A percentile compares a stretch with the other conserved stretches of the same genome.
phyloP scores from a whole-genome alignment of 2,888 invertebrate species.

The Philhelius pedissequus region DNA sequence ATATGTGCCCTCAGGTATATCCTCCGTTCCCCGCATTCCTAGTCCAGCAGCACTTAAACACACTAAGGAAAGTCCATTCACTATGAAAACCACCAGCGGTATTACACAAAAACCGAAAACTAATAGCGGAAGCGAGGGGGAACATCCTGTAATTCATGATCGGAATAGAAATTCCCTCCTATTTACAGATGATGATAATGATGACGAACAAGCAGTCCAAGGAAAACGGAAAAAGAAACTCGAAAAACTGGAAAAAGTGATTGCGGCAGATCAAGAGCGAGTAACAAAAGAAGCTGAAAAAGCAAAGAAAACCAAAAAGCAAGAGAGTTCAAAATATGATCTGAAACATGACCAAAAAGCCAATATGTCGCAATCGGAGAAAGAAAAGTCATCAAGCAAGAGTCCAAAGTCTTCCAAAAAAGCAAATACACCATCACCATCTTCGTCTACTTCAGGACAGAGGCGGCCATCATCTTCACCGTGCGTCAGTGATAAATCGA shows the following conservation, averaged over 20 bases:
- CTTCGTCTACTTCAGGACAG: slow-evolving; percentile 10
- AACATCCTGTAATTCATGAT: slow-evolving; percentile 65
- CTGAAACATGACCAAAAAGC: background rate
- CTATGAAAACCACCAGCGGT: background rate
- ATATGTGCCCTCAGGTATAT: background rate
- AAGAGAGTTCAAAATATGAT: background rate
- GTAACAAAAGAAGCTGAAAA: slow-evolving; percentile 71
- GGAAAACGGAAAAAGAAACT: slow-evolving; percentile 78
- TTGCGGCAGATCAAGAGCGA: slow-evolving; percentile 72
- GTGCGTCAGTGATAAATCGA: slow-evolving; percentile 63
- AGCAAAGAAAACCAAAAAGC: slow-evolving; percentile 40
- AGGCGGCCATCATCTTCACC: slow-evolving; percentile 69
- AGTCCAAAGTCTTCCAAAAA: background rate
- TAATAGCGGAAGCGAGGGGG: background rate
- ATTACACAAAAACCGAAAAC: background rate
- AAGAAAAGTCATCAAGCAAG: background rate
- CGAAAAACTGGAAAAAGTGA: slow-evolving; percentile 78
- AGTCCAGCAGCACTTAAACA: slow-evolving; percentile 19
- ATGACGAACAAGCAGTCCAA: slow-evolving; percentile 71
- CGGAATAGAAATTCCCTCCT: slow-evolving; percentile 79
- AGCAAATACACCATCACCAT: background rate
- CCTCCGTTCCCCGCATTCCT: slow-evolving; percentile 17
- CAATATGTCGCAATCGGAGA: background rate
- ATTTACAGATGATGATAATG: slow-evolving; percentile 80
- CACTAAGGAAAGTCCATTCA: slow-evolving; percentile 5